Evolutionary conservation across 2,888 invertebrate genomes (phyloP).

Genomic region (Caenorhabditis uteleia): DNA sequence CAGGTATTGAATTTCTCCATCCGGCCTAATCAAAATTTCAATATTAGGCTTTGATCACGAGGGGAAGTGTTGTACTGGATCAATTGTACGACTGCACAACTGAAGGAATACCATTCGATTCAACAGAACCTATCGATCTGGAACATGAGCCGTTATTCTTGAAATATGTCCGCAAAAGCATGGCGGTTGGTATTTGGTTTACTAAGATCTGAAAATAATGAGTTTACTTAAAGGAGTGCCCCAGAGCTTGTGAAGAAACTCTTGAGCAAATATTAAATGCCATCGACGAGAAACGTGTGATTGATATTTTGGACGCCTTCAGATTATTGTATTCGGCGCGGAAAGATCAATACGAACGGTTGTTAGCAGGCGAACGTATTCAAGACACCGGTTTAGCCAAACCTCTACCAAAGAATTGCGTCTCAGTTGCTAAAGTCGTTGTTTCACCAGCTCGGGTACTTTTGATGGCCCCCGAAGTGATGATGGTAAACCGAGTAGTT

Average conservation of each 20-base stretch:
- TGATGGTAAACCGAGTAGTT: slow-evolving; percentile 66
- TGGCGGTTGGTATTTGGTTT: too few species aligned
- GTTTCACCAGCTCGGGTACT: slow-evolving; percentile 51
- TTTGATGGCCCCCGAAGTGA: slow-evolving; percentile 61
- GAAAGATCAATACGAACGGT: slow-evolving; percentile 18
- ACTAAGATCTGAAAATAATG: too few species aligned
- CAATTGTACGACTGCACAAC: slow-evolving; percentile 44
- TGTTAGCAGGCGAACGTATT: slow-evolving; percentile 21
- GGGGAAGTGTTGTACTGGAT: slow-evolving; percentile 54
- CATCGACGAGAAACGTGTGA: slow-evolving; percentile 50
- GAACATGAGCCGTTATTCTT: slow-evolving; percentile 33
- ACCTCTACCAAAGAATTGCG: slow-evolving; percentile 48
- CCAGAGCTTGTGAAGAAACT: slow-evolving; percentile 51
- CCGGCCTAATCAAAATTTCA: too few species aligned
- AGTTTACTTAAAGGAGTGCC: slow-evolving; percentile 50
- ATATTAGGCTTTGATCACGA: too few species aligned
- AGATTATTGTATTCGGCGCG: slow-evolving; percentile 29
- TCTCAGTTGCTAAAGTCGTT: slow-evolving; percentile 45
- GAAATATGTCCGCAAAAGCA: slow-evolving; percentile 14
- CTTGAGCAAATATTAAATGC: slow-evolving; percentile 54
- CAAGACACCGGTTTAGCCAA: slow-evolving; percentile 25
- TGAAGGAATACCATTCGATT: slow-evolving; percentile 2
- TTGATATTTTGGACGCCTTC: slow-evolving; percentile 45
- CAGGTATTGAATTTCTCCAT: too few species aligned
- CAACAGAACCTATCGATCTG: slow-evolving; percentile 2